These are phyloP conservation scores for Podocnemis expansa DNA, from an alignment of 2,113 vertebrate species.

Conservation along the genomic window DNA sequence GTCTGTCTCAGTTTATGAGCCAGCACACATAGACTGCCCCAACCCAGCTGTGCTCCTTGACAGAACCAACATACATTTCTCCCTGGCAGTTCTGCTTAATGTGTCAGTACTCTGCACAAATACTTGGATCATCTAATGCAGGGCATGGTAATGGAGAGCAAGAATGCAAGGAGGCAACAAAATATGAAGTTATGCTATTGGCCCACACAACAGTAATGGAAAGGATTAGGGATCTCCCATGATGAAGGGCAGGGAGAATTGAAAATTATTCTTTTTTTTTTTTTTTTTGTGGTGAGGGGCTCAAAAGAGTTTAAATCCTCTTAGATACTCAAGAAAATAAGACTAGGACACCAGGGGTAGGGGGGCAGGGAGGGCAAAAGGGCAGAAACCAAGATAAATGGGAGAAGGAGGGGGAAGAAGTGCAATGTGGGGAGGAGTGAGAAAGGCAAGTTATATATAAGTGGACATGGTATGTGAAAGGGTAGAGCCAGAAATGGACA, in stretches of 20 bases:
- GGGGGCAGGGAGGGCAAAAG: accelerated
- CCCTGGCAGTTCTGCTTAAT: neutral
- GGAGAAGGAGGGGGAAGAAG: neutral
- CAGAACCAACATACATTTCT: neutral
- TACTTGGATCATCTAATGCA: neutral
- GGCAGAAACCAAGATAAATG: neutral
- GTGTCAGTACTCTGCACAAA: neutral
- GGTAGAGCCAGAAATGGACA: neutral
- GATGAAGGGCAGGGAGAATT: neutral
- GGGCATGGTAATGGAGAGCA: neutral
- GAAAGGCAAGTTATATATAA: neutral
- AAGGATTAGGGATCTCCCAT: neutral
- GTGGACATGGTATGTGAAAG: neutral
- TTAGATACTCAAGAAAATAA: neutral
- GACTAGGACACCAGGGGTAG: neutral
- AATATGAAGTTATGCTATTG: neutral
- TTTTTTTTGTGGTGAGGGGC: neutral
- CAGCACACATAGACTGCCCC: no score
- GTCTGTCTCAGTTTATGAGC: no score
- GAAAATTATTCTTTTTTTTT: neutral
- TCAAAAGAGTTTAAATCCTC: neutral
- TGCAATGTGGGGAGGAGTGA: neutral
- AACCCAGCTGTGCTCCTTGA: no score
- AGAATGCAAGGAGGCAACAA: neutral
- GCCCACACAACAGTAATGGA: neutral